Conservation (phyloP, 2,797 vertebrate species). For the Synanceia verrucosa region DNA sequence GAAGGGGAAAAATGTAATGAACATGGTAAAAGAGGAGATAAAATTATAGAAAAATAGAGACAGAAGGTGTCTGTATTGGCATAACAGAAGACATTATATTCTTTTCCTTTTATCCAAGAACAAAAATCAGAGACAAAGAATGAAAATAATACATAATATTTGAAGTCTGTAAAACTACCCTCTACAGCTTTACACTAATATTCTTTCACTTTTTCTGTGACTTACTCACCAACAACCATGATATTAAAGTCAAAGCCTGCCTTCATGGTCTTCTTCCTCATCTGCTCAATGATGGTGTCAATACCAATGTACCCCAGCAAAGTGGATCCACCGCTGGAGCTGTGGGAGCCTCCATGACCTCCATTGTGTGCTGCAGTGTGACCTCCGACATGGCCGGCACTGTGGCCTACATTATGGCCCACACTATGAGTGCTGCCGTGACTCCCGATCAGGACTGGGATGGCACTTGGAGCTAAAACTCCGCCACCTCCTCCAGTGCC, state of each 20-base stretch:
- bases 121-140: not conserved
- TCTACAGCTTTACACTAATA: not conserved
- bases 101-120: not conserved
- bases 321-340: conserved; percentile 74
- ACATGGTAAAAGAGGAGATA: conserved; percentile 5
- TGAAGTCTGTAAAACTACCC: not conserved
- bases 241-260: conserved; percentile 98
- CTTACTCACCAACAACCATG: conserved; percentile 97
- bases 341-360: conserved; percentile 52
- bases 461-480: conserved; percentile 51
- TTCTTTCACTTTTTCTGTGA: conserved; percentile 13
- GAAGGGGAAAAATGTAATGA: not conserved
- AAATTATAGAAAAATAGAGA: not conserved
- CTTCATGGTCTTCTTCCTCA: conserved; percentile 99
- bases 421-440: conserved; percentile 37
- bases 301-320: conserved; percentile 96
- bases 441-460: conserved; percentile 73
- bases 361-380: conserved; percentile 46
- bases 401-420: conserved; percentile 29
- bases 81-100: conserved; percentile 57
- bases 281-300: conserved; percentile 98
- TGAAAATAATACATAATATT: not conserved
- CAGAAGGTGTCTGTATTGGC: not conserved
- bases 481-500: conserved; percentile 54
- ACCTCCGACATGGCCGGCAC: conserved; percentile 22